Percentiles rank a stretch among this genome's conserved stretches.
These are phyloP conservation scores for Mimumesa dahlbomi DNA, from an alignment of 2,888 invertebrate species.

Conservation along the genomic window DNA sequence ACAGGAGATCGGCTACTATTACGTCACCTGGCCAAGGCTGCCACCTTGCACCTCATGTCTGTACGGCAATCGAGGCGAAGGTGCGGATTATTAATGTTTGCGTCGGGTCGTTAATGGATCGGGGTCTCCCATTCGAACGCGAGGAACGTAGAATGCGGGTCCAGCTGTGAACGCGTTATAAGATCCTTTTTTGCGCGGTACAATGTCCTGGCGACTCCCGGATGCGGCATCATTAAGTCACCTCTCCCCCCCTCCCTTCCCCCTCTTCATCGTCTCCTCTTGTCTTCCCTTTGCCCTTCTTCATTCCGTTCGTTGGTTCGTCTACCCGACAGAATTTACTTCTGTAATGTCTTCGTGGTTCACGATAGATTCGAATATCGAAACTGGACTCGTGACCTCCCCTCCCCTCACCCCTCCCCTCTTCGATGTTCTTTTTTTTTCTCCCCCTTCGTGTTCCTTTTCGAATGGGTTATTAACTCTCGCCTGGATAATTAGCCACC, in stretches of 20 bases:
- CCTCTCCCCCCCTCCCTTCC: slow-evolving; percentile 32
- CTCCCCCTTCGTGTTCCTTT: slow-evolving; percentile 24
- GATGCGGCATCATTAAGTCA: slow-evolving; percentile 76
- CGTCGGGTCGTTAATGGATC: slow-evolving; percentile 69
- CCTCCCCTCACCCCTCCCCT: slow-evolving; percentile 31
- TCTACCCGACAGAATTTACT: slow-evolving; percentile 25
- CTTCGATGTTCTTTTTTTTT: too few species aligned
- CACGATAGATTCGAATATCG: slow-evolving; percentile 50
- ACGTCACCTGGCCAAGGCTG: slow-evolving; percentile 64
- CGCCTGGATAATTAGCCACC: slow-evolving; percentile 67
- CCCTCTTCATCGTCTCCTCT: slow-evolving; percentile 4
- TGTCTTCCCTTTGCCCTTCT: slow-evolving; percentile 17
- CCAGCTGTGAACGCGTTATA: slow-evolving; percentile 74
- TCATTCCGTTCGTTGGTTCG: slow-evolving; percentile 7
- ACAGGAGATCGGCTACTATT: slow-evolving; percentile 48
- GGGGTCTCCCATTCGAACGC: slow-evolving; percentile 63
- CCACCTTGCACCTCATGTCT: slow-evolving; percentile 61
- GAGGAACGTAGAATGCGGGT: slow-evolving; percentile 70
- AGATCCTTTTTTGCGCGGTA: slow-evolving; percentile 68
- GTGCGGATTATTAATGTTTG: slow-evolving; percentile 70
- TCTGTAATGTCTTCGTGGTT: slow-evolving; percentile 23
- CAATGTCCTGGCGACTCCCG: slow-evolving; percentile 73
- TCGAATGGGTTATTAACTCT: slow-evolving; percentile 69
- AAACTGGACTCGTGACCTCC: slow-evolving; percentile 37
- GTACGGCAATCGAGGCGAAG: slow-evolving; percentile 58